Evolutionary conservation across 2,888 invertebrate genomes (phyloP), one percentile per base, ranked within the genome.

Genomic region (Pristionchus entomophagus): DNA sequence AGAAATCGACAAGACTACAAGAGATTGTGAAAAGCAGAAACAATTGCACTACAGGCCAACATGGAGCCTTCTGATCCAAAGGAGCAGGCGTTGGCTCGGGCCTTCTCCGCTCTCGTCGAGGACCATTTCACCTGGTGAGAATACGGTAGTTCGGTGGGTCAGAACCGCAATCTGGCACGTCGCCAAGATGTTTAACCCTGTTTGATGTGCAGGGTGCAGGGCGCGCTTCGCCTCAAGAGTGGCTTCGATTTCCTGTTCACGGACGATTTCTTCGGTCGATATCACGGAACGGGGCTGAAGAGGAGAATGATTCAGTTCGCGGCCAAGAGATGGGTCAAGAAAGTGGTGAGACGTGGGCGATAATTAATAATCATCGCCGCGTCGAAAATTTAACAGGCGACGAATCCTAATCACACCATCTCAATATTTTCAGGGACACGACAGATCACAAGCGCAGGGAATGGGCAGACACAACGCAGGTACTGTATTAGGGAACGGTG

Each of bases 271-370:
- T 84, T 62, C 45, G 62, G 62, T n/a, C 62, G 83, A 12, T 84
- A 84, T 32, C 65, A 59, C 65, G 83, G 83, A 22, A 84, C 83
- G 10, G 83, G 83, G 6, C n/a, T 45, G 22, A 84, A 84, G 65
- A 26, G 65, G 29, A 26, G 29, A 22, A 49, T 84, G n/a, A 65
- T 32, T 2, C 22, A 32, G 29, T 65, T 84, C 29, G 35, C 59
- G 14, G 49, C 65, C 29, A 84, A 65, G 65, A 45, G 82, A 22
- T 51, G 19, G 56, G 59, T 82, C 29, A 53, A 53, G 65, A 84
- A 84, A 41, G 26, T 22, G 56, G 56, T 45, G n/a, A 38, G 14
- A 19, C 69, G 69, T 12, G 22, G 56, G 14, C 19, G 45, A 26
- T 19, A n/a, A 29, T 38, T 53, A 32, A 32, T 45, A 53, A 22